Base-by-base conservation (phyloP, 2,797 vertebrate species). In the Peromyscus melanophrys region DNA sequence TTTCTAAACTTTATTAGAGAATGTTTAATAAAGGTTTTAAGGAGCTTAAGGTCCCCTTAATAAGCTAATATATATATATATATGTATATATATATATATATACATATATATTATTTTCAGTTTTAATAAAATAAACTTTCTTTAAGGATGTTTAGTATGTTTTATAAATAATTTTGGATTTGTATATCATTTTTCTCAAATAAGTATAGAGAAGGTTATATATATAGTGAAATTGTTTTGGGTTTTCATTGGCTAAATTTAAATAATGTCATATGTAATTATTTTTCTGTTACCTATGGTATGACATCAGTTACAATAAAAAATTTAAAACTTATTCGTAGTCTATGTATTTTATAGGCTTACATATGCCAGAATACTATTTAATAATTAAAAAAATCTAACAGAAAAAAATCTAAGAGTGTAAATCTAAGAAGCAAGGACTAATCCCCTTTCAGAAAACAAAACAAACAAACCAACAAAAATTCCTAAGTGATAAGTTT, bases 11-110 rank as follows among this genome's bases (percentile, higher is more conserved):
- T 37, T 6, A 49, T 49, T 43, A 1, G 1, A 61, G 31, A 57
- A 13, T 46, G 3, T 40, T 46, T 25, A 27, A 34, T 76, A 13
- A 52, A 14, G 55, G 4, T 31, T 52, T 76, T 6, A 85, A 84
- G 6, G 12, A 40, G 3, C 9, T 16, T 23, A 31, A 71, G 16
- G 1, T 0, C 3, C 0, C 7, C 21, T 65, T 46, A 92, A 63
- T 21, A 90, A 71, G 6, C 10, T 81, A 71, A 71, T 57, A 69
- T 16, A 19, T 13, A 55, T 2, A 40, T 46, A 57, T 57, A 57
- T 57, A 57, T 55, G n/a, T n/a, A n/a, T n/a, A 52, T 14, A 52
- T 3, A 52, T 57, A 57, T 17, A 57, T 57, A 57, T 57, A 57
- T 21, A 57, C 3, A 57, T 57, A 57, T 57, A 57, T 88, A 11